These are phyloP conservation scores for Acomys russatus DNA, from an alignment of 2,797 vertebrate genomes.

Conservation along the genomic window DNA sequence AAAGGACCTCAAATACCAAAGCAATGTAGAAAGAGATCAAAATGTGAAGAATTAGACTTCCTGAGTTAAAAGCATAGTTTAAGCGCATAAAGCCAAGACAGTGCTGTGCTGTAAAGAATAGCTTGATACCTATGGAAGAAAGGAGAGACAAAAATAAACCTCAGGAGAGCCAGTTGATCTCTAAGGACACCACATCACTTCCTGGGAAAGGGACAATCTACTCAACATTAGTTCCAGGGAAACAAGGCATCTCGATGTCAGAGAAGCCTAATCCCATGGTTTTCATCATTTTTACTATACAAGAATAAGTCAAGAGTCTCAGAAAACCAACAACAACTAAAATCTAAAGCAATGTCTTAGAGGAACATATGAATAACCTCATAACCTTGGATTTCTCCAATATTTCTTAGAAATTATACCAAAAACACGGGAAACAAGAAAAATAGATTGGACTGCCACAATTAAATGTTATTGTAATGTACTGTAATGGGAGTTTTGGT, in stretches of 20 bases:
- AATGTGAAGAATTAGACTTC: not conserved
- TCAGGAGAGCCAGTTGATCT: not conserved
- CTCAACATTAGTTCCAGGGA: not conserved
- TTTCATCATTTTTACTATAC: not conserved
- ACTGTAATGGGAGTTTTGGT: too few species aligned
- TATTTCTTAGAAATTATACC: conserved; percentile 5
- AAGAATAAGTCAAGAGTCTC: conserved; percentile 20
- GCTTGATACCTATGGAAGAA: not conserved
- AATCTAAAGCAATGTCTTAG: not conserved
- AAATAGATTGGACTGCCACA: conserved; percentile 46
- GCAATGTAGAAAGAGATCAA: not conserved
- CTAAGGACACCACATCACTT: not conserved
- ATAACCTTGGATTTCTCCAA: not conserved
- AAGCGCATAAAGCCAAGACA: not conserved
- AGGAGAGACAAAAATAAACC: conserved; percentile 19
- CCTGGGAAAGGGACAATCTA: not conserved
- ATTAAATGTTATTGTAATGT: not conserved
- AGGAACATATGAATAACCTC: not conserved
- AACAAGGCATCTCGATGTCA: not conserved
- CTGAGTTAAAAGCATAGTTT: conserved; percentile 7
- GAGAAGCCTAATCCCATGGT: not conserved
- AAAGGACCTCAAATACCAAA: not conserved
- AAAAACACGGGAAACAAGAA: not conserved
- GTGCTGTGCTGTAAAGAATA: not conserved
- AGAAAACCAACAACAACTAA: too few species aligned